Conservation (phyloP, 2,888 invertebrate genomes). For the Heptascelio sp. region DNA sequence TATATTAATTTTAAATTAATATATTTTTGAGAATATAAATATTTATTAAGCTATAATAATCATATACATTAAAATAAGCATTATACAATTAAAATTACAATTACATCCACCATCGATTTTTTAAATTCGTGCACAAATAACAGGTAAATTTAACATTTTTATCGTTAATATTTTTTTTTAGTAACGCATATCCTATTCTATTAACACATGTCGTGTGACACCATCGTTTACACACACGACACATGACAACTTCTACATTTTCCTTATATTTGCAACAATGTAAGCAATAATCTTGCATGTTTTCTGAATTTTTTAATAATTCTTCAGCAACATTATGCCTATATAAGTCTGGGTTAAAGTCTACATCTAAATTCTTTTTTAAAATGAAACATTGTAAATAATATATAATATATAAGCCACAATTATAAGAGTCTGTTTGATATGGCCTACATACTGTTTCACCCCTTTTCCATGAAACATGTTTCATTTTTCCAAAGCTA, state of each 20-base stretch:
- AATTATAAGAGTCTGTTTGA: constrained; percentile 4
- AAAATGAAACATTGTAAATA: constrained; percentile 14
- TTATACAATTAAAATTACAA: no score
- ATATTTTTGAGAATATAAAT: no score
- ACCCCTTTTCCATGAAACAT: background rate
- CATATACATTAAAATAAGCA: no score
- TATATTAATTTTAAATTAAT: no score
- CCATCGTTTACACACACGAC: constrained; percentile 24
- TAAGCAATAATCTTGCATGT: constrained; percentile 23
- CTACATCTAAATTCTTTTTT: background rate
- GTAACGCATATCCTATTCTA: background rate
- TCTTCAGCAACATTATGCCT: constrained; percentile 4
- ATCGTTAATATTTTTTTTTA: background rate
- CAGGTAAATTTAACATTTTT: background rate
- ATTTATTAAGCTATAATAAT: no score
- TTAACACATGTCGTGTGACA: background rate
- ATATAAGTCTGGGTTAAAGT: background rate
- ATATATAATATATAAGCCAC: constrained; percentile 10
- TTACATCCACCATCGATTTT: constrained; percentile 18
- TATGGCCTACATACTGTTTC: background rate
- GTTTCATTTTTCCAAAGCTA: constrained; percentile 5
- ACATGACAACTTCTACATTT: background rate
- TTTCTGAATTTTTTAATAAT: constrained; percentile 13
- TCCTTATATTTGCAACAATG: constrained; percentile 22
- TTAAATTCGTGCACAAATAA: background rate